Conservation (phyloP, 2,888 invertebrate species). For the Pseudococcus longispinus region DNA sequence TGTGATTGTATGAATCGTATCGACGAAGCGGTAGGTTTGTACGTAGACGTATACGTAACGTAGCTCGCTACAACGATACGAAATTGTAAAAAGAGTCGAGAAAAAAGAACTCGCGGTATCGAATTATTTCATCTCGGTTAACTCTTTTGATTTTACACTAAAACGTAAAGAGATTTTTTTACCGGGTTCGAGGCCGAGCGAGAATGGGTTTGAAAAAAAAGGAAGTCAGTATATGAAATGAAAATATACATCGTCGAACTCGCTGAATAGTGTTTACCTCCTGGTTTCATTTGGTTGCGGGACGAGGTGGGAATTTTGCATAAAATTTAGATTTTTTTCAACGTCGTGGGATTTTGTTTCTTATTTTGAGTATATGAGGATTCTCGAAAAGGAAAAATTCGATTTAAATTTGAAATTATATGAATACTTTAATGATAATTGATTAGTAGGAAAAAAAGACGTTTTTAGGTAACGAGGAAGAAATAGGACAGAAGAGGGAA, state of each 20-base stretch:
- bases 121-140: constrained; percentile 24
- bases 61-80: background rate
- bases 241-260: background rate
- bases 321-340: background rate
- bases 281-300: background rate
- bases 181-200: background rate
- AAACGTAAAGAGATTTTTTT: background rate
- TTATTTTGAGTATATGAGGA: background rate
- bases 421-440: too few species aligned
- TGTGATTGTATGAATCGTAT: background rate
- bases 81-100: background rate
- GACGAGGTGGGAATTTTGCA: background rate
- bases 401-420: background rate
- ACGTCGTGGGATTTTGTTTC: background rate
- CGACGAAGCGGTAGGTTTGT: background rate
- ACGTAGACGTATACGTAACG: too few species aligned
- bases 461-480: background rate
- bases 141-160: constrained; percentile 13
- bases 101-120: background rate
- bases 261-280: background rate
- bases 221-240: background rate
- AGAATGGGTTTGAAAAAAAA: background rate
- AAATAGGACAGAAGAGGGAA: background rate
- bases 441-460: background rate
- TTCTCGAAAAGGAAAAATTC: background rate